A percentile compares a stretch with the other conserved stretches of the same genome.
These are phyloP conservation scores for Ranitomeya imitator DNA, from an alignment of 2,113 vertebrate species.

Conservation along the genomic window DNA sequence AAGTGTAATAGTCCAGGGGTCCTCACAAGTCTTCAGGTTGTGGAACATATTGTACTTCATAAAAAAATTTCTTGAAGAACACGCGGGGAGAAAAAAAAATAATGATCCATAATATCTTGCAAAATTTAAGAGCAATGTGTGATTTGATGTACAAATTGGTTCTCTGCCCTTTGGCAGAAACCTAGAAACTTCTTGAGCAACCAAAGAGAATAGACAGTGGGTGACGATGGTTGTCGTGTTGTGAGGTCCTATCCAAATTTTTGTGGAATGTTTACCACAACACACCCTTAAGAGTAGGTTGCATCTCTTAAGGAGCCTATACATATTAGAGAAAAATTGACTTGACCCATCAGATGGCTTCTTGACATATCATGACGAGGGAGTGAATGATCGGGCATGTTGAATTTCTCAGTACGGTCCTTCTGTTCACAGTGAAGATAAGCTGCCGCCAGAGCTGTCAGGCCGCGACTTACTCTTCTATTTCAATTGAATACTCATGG, in stretches of 20 bases:
- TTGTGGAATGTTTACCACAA: too few species aligned
- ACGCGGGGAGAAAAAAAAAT: not conserved
- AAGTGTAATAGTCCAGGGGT: constrained; percentile 20
- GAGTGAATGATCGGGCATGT: too few species aligned
- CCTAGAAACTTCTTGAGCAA: not conserved
- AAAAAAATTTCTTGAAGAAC: constrained; percentile 7
- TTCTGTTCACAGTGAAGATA: too few species aligned
- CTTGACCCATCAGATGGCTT: too few species aligned
- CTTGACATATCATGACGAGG: too few species aligned
- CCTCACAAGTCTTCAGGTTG: constrained; percentile 9
- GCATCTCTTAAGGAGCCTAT: too few species aligned
- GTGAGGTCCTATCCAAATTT: not conserved
- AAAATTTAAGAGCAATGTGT: not conserved
- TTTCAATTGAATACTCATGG: too few species aligned
- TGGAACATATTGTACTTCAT: constrained; percentile 25
- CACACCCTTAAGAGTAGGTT: too few species aligned
- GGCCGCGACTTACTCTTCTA: too few species aligned
- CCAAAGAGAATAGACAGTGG: not conserved
- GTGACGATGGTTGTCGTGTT: not conserved
- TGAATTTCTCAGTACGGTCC: too few species aligned
- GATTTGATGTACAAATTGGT: not conserved
- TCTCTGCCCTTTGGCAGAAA: not conserved
- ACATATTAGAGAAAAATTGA: too few species aligned
- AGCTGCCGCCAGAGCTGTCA: too few species aligned
- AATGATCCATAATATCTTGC: not conserved